phyloP scores from a whole-genome alignment of 2,113 vertebrate species.

The Okapia johnstoni region DNA sequence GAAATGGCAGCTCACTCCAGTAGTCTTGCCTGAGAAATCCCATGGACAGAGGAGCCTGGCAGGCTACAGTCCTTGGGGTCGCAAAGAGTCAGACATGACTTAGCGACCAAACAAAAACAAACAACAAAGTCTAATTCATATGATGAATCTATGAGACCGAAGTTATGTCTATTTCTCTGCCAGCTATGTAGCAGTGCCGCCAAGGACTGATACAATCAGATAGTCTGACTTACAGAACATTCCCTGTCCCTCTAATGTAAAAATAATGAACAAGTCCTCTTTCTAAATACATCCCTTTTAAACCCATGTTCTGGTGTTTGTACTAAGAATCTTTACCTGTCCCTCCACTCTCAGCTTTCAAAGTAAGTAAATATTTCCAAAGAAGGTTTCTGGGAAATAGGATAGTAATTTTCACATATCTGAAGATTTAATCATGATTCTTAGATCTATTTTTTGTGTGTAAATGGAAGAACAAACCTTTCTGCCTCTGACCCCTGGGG shows the following conservation, averaged over 20 bases:
- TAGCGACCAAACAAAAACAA: background rate
- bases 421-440: background rate
- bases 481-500: background rate
- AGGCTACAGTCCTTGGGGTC: background rate
- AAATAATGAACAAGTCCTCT: background rate
- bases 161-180: background rate
- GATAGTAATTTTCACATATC: background rate
- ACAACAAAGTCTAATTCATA: background rate
- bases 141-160: background rate
- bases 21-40: background rate
- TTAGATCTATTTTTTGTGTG: background rate
- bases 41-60: background rate
- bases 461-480: background rate
- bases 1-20: background rate
- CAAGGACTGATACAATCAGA: background rate
- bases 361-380: conserved; percentile 10
- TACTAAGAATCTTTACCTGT: background rate
- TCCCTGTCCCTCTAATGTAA: background rate
- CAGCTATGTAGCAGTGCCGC: background rate
- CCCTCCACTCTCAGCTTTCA: background rate
- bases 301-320: background rate
- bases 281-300: background rate
- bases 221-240: background rate
- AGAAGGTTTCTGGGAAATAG: background rate
- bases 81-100: background rate